These are phyloP conservation scores for Drosophila melanogaster DNA, from an alignment of 1,140 invertebrate species.

Conservation along the genomic window Release_6_plus_ISO1_MT NT_037436.4:2911501-2912000, in stretches of 20 bases:
- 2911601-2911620: background rate
- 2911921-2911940: constrained; percentile 29
- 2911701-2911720: background rate
- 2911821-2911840: constrained; percentile 31
- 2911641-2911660: background rate
- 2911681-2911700: background rate
- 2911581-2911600: background rate
- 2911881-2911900: constrained; percentile 18
- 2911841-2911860: constrained; percentile 1
- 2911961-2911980: constrained; percentile 55
- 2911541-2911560: background rate
- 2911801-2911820: constrained; percentile 21
- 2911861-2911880: constrained; percentile 24
- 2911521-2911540: constrained; percentile 4
- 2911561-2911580: too few species aligned
- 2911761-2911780: constrained; percentile 38
- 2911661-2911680: background rate
- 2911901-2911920: constrained; percentile 31
- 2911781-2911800: constrained; percentile 25
- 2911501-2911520: background rate
- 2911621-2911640: background rate
- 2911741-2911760: constrained; percentile 13
- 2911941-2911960: constrained; percentile 72
- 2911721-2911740: background rate
- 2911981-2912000: constrained; percentile 16